Conservation (phyloP, 2,888 invertebrate species). For the Parnassius glacialis region DNA sequence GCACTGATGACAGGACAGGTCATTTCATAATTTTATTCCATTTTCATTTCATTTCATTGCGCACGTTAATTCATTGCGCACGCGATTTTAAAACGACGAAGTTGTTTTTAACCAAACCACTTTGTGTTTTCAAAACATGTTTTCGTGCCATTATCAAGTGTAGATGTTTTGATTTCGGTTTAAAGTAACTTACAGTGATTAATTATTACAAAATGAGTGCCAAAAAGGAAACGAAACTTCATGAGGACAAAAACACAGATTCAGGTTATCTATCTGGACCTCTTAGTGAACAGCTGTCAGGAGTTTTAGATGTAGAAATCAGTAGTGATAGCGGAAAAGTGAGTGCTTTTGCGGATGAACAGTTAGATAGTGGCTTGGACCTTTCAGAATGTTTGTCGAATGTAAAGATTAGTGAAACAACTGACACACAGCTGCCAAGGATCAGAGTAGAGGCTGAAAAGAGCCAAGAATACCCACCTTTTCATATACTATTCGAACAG, state of each 20-base stretch:
- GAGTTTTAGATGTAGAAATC: slow-evolving; percentile 38
- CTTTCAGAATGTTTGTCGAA: slow-evolving; percentile 83
- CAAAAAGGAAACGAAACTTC: slow-evolving; percentile 61
- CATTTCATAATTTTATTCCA: slow-evolving; percentile 17
- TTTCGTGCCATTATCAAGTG: slow-evolving; percentile 43
- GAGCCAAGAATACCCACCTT: slow-evolving; percentile 60
- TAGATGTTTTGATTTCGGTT: slow-evolving; percentile 31
- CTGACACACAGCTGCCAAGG: slow-evolving; percentile 38
- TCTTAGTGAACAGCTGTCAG: slow-evolving; percentile 42
- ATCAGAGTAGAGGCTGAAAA: slow-evolving; percentile 35
- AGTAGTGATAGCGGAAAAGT: slow-evolving; percentile 42
- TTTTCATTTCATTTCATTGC: slow-evolving; percentile 30
- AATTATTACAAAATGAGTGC: slow-evolving; percentile 62
- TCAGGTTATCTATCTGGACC: slow-evolving; percentile 65
- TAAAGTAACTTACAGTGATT: slow-evolving; percentile 36
- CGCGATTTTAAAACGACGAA: slow-evolving; percentile 41
- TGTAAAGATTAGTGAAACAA: slow-evolving; percentile 57
- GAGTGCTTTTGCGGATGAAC: slow-evolving; percentile 29
- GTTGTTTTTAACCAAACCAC: slow-evolving; percentile 38
- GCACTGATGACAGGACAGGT: no score
- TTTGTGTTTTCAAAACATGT: slow-evolving; percentile 48
- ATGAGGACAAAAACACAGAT: slow-evolving; percentile 57
- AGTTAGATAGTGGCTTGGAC: slow-evolving; percentile 83
- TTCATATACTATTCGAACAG: slow-evolving; percentile 86
- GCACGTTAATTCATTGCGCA: slow-evolving; percentile 47